Base-by-base conservation (phyloP, 1,140 invertebrate species). In the Meloidogyne floridensis region DNA sequence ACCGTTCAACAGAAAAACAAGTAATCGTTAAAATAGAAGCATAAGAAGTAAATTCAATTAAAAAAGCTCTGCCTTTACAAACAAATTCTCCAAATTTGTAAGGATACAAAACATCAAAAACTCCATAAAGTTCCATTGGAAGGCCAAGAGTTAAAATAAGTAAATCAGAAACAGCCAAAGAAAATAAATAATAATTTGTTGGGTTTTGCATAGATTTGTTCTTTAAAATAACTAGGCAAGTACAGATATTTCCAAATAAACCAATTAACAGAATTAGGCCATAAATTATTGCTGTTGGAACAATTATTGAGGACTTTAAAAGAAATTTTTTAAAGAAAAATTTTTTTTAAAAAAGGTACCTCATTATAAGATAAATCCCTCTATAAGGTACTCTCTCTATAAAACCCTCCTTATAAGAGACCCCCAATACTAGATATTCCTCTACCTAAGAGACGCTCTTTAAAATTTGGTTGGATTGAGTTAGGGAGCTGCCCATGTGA, bases 1-100 rank as follows among this genome's bases (percentile, higher is more conserved):
- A 98, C 73, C 96, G 91, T 90, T 98, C 96, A 6, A 96, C 93
- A 0, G 96, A 98, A 91, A 98, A 98, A 3, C 95, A 94, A 0
- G 94, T 95, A 73, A 96, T 96, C 8, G 94, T 96, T 72, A 98
- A 92, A 0, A 98, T 94, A 0, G 96, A 96, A 0, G 96, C 95
- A 90, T 97, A 89, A 15, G 81, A 84, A 11, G 81, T 83, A 72
- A 89, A 89, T 70, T 89, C 88, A 42, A 88, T 90, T 5, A 89
- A 79, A 71, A 90, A 89, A 10, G 88, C 89, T 11, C 88, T 80
- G 1, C 84, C 69, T 83, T 90, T 90, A 76, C 88, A 90, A 18
- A 83, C 43, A 42, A 81, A 74, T 76, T 89, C 87, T 65, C 86
- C 80, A 74, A 89, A 89, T 73, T 77, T 75, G 74, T 89, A 89